Conservation (phyloP, 2,888 invertebrate genomes). For the Drosophila niveifrons region DNA sequence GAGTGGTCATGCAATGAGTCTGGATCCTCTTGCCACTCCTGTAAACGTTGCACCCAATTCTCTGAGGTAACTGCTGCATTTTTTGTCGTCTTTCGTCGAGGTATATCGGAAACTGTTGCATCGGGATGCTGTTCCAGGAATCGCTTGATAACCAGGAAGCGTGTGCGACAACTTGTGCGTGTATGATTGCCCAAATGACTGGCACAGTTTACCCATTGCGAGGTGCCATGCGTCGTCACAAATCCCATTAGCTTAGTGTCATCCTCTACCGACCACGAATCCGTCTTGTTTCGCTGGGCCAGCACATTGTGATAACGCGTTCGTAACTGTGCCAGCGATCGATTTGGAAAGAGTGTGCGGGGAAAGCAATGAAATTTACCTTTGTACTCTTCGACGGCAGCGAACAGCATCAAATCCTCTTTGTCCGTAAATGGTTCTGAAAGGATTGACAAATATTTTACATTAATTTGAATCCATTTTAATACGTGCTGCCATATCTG, state of each 20-base stretch:
- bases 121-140: constrained; percentile 86
- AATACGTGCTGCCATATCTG: too few relatives aligned
- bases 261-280: constrained; percentile 88
- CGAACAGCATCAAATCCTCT: constrained; percentile 89
- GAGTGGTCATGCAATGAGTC: constrained; percentile 24
- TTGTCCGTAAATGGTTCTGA: constrained; percentile 87
- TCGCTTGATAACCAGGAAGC: constrained; percentile 87
- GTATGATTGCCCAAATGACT: constrained; percentile 87
- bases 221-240: constrained; percentile 86
- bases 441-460: neutral
- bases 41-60: constrained; percentile 82
- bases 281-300: constrained; percentile 82
- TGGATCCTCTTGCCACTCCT: constrained; percentile 62
- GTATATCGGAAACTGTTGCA: constrained; percentile 74
- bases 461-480: too few relatives aligned
- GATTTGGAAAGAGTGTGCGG: constrained; percentile 87
- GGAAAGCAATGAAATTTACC: constrained; percentile 87
- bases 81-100: constrained; percentile 67
- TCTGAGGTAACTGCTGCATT: constrained; percentile 64
- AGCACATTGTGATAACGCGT: constrained; percentile 87
- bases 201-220: constrained; percentile 87
- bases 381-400: constrained; percentile 88
- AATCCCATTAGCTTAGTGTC: constrained; percentile 87
- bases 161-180: constrained; percentile 88
- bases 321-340: constrained; percentile 88